Evolutionary conservation across 2,888 invertebrate species (phyloP).

Genomic region (Tetrapedia diversipes): DNA sequence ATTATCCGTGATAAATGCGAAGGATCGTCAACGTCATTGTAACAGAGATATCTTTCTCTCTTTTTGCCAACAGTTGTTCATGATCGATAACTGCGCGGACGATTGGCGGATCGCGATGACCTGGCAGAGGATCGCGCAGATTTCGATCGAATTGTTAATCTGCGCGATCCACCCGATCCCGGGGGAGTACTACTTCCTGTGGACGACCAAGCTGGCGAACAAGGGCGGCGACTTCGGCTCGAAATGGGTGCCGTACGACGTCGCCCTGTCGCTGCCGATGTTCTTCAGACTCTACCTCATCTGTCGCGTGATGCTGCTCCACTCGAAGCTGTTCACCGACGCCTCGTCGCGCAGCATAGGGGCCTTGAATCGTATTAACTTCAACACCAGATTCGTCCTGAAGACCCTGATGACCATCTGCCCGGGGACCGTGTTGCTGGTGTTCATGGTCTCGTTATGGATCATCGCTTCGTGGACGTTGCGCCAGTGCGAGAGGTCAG

Average conservation of each 20-base stretch:
- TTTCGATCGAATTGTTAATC: slow-evolving; percentile 95
- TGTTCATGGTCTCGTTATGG: slow-evolving; percentile 99
- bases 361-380: slow-evolving; percentile 98
- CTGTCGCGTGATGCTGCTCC: slow-evolving; percentile 99
- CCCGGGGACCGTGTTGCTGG: slow-evolving; percentile 97
- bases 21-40: too few relatives aligned
- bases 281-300: slow-evolving; percentile 99
- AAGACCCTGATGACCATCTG: slow-evolving; percentile 99
- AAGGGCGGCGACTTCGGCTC: slow-evolving; percentile 87
- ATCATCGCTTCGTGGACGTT: slow-evolving; percentile 99
- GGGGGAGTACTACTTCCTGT: slow-evolving; percentile 97
- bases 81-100: slow-evolving; percentile 99
- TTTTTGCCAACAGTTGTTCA: slow-evolving; percentile 93
- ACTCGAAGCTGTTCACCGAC: slow-evolving; percentile 99
- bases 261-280: slow-evolving; percentile 99
- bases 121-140: slow-evolving; percentile 97
- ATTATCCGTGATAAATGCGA: too few relatives aligned
- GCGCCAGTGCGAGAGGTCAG: slow-evolving; percentile 99
- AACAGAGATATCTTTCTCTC: too few relatives aligned
- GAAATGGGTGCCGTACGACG: slow-evolving; percentile 95
- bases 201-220: slow-evolving; percentile 98
- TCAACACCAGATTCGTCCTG: slow-evolving; percentile 98
- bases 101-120: slow-evolving; percentile 99
- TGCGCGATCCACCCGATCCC: slow-evolving; percentile 99
- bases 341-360: slow-evolving; percentile 99